These are phyloP conservation scores for Tenodera sinensis DNA, from an alignment of 2,888 invertebrate genomes.

Conservation along the genomic window DNA sequence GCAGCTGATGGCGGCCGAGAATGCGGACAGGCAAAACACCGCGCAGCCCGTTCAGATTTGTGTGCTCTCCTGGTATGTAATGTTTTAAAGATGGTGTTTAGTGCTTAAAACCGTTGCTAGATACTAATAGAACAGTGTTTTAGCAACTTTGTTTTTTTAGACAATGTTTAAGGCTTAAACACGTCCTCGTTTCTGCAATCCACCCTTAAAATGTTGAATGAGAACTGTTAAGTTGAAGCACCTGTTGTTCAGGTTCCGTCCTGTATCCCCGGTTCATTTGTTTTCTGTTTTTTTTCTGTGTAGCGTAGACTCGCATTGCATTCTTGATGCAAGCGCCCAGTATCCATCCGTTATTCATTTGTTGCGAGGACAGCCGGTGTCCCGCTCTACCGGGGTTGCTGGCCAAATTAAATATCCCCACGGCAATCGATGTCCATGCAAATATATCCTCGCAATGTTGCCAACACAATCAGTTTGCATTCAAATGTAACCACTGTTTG, in stretches of 20 bases:
- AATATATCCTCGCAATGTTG: background rate
- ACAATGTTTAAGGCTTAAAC: no score
- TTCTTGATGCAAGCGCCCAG: background rate
- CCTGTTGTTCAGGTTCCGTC: background rate
- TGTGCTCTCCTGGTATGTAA: no score
- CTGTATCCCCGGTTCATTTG: background rate
- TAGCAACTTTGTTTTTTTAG: no score
- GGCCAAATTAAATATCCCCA: background rate
- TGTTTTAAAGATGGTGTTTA: no score
- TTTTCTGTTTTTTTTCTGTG: background rate
- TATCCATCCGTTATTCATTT: background rate
- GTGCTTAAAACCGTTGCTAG: no score
- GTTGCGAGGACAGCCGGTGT: background rate
- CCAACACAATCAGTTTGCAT: background rate
- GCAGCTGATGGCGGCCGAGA: no score
- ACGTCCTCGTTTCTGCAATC: no score
- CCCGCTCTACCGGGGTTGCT: background rate
- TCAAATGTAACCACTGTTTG: background rate
- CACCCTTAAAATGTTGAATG: no score
- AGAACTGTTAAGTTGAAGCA: background rate
- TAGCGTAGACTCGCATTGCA: background rate
- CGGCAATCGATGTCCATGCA: background rate
- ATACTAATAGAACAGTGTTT: no score
- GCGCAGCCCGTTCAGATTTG: no score
- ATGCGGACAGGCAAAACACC: no score